Evolutionary conservation across 2,888 invertebrate species (phyloP).

Genomic region (Emmelina monodactyla): DNA sequence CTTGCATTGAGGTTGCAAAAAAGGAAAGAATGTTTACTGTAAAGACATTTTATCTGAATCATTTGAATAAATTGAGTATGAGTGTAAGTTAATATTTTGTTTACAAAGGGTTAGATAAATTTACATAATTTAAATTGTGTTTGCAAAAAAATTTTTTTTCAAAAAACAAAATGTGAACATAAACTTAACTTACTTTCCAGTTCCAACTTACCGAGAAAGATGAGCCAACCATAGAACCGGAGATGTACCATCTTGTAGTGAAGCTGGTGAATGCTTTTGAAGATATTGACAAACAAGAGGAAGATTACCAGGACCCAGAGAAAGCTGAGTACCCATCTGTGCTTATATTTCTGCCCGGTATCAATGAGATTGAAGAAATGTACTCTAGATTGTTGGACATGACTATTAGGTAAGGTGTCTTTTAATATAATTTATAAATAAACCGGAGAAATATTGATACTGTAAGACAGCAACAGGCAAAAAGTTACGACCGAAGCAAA

Average conservation of each 20-base stretch:
- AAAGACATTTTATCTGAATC: constrained; percentile 70
- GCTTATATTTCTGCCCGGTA: constrained; percentile 89
- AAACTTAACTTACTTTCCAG: constrained; percentile 26
- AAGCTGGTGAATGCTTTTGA: constrained; percentile 73
- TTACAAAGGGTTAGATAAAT: too few relatives aligned
- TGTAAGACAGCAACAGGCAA: too few relatives aligned
- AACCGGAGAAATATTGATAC: too few relatives aligned
- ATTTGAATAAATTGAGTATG: constrained; percentile 49
- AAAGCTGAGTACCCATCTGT: constrained; percentile 68
- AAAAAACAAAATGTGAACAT: too few relatives aligned
- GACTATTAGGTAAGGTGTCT: constrained; percentile 26
- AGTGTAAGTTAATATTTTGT: constrained; percentile 2
- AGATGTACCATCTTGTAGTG: constrained; percentile 68
- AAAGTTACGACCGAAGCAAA: constrained; percentile 1
- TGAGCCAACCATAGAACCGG: constrained; percentile 64
- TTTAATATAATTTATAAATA: too few relatives aligned
- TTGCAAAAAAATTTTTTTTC: too few relatives aligned
- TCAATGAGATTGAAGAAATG: constrained; percentile 82
- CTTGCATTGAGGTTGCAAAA: constrained; percentile 50
- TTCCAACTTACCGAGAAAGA: constrained; percentile 37
- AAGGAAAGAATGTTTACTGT: constrained; percentile 58
- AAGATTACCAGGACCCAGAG: constrained; percentile 25
- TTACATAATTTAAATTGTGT: too few relatives aligned
- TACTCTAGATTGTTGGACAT: constrained; percentile 43
- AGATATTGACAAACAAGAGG: constrained; percentile 63